Evolutionary conservation across 2,797 vertebrate genomes (phyloP).

Genomic region (Artibeus jamaicensis): DNA sequence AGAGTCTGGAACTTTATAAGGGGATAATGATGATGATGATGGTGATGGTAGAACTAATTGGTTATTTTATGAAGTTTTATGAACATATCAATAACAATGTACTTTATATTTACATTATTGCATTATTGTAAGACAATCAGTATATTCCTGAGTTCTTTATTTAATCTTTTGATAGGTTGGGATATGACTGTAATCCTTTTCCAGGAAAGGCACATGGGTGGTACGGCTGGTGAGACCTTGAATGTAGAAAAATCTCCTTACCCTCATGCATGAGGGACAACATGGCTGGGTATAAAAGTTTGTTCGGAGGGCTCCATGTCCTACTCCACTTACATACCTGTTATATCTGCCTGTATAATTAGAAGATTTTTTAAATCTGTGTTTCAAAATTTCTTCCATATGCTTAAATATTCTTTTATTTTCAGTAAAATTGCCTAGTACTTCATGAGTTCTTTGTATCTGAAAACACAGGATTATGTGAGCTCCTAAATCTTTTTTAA

Average conservation of each 20-base stretch:
- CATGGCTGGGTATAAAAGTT: background rate
- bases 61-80: background rate
- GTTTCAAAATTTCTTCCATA: background rate
- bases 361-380: background rate
- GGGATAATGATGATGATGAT: background rate
- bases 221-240: background rate
- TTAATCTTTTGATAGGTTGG: background rate
- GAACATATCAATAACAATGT: background rate
- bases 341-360: background rate
- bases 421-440: background rate
- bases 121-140: background rate
- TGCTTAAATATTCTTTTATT: background rate
- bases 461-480: background rate
- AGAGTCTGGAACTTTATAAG: background rate
- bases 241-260: background rate
- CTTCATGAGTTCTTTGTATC: background rate
- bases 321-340: background rate
- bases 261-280: background rate
- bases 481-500: background rate
- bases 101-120: background rate
- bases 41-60: background rate
- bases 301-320: background rate
- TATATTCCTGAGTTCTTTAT: background rate
- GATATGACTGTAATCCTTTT: background rate
- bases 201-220: background rate